Evolutionary conservation across 2,113 vertebrate genomes (phyloP), one percentile per base, ranked within the genome.

Genomic region (Cyphomyrus discorhynchus): DNA sequence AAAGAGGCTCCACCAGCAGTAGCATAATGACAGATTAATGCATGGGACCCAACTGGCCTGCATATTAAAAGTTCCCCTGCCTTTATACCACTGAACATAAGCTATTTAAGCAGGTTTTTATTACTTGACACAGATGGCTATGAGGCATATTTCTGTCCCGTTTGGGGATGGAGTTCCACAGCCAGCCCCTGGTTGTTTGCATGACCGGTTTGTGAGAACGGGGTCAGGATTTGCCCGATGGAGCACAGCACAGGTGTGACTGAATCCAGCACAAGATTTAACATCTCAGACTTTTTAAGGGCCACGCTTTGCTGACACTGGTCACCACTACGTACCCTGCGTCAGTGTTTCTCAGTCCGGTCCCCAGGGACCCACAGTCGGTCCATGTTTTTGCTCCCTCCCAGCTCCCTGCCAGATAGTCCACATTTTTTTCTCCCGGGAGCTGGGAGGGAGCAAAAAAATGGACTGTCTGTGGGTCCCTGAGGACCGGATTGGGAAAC

Each of bases 41-140:
- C 45, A 35, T 39, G 31, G n/a, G 3, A 56, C 47, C 24, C n/a
- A 52, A 49, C 85, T 47, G 39, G 45, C 82, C 82, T 46, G 21
- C 82, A 42, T 47, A 84, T 84, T 84, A 84, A 84, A 46, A 47
- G 62, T 84, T 46, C 21, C 19, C 45, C 82, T 47, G 21, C 42
- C 15, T 84, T 84, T 47, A 84, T n/a, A 47, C 42, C 39, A 84
- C 8, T 45, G 82, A 84, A 84, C 39, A 84, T 83, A 83, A 83
- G 70, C 21, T 47, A 83, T 84, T 84, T 84, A 84, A 24, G 82
- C 82, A 24, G 21, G 8, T 84, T 46, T 84, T 24, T 47, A 21
- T 84, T 47, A 84, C 82, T 45, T 84, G 24, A 46, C 42, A 84
- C 82, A 84, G 82, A 84, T 84, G 74, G 74, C 74, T 42, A 42